phyloP scores from a whole-genome alignment of 1,140 invertebrate species.

The Pogonomyrmex barbatus region DNA sequence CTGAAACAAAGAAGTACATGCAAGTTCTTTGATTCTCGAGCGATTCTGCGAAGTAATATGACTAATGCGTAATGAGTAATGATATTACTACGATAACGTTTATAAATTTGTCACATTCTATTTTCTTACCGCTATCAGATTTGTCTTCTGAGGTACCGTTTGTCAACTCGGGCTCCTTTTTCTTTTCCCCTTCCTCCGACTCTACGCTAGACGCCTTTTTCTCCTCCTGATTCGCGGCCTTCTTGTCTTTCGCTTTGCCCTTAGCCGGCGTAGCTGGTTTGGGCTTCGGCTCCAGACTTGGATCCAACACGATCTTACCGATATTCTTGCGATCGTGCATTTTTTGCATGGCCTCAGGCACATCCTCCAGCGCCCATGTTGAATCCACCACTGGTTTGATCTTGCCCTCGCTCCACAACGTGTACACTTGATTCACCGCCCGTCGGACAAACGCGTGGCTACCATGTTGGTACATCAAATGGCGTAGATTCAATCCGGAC shows the following conservation, averaged over 20 bases:
- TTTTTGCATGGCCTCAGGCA: conserved; percentile 95
- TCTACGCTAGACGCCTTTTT: conserved; percentile 87
- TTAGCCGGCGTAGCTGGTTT: conserved; percentile 92
- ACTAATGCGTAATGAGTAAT: too few species aligned
- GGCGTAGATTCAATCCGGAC: conserved; percentile 93
- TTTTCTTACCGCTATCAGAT: conserved; percentile 84
- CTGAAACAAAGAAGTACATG: conserved; percentile 77
- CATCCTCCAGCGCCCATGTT: conserved; percentile 94
- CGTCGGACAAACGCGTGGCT: conserved; percentile 90
- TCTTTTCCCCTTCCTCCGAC: conserved; percentile 87
- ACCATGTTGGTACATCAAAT: conserved; percentile 93
- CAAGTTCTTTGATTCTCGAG: conserved; percentile 14
- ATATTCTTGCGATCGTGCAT: conserved; percentile 97
- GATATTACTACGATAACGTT: not conserved
- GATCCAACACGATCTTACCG: conserved; percentile 94
- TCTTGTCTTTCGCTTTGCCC: conserved; percentile 90
- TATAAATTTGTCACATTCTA: not conserved
- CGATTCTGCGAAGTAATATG: not conserved
- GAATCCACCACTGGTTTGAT: conserved; percentile 94
- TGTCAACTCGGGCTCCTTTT: conserved; percentile 86
- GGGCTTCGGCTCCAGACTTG: conserved; percentile 91
- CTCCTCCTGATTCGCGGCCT: conserved; percentile 89
- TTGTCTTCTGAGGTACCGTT: conserved; percentile 87
- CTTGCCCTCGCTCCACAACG: conserved; percentile 91
- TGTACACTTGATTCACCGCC: conserved; percentile 91